Evolutionary conservation across 1,140 invertebrate genomes (phyloP).

Genomic region (Helicoverpa armigera): DNA sequence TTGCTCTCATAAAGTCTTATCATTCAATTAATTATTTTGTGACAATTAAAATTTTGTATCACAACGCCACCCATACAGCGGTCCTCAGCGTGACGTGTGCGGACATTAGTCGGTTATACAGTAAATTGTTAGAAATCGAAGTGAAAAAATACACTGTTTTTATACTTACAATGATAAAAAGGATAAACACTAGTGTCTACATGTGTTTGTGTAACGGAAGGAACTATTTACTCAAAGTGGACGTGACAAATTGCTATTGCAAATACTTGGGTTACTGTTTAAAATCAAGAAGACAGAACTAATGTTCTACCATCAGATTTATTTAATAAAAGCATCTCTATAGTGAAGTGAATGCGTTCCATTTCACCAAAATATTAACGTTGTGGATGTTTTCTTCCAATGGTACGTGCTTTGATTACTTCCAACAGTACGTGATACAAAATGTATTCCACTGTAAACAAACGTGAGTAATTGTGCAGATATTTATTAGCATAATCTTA

Average conservation of each 20-base stretch:
- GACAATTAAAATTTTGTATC: constrained; percentile 54
- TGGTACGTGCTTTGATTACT: constrained; percentile 52
- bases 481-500: constrained; percentile 51
- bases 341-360: constrained; percentile 37
- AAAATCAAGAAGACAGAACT: constrained; percentile 7
- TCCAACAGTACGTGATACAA: constrained; percentile 52
- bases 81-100: constrained; percentile 20
- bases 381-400: constrained; percentile 49
- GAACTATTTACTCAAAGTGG: constrained; percentile 30
- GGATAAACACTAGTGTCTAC: constrained; percentile 25
- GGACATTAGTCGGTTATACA: constrained; percentile 29
- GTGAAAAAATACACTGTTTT: constrained; percentile 20
- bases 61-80: constrained; percentile 45
- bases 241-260: constrained; percentile 41
- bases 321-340: background rate
- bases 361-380: constrained; percentile 41
- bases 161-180: constrained; percentile 17
- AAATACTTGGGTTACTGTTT: constrained; percentile 27
- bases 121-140: constrained; percentile 41
- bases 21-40: constrained; percentile 69
- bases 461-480: constrained; percentile 55
- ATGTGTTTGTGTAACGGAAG: constrained; percentile 39
- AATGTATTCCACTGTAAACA: constrained; percentile 54
- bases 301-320: constrained; percentile 37
- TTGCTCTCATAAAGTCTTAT: constrained; percentile 66